Conservation (phyloP, 2,797 vertebrate species). For the Tragopan temminckii region DNA sequence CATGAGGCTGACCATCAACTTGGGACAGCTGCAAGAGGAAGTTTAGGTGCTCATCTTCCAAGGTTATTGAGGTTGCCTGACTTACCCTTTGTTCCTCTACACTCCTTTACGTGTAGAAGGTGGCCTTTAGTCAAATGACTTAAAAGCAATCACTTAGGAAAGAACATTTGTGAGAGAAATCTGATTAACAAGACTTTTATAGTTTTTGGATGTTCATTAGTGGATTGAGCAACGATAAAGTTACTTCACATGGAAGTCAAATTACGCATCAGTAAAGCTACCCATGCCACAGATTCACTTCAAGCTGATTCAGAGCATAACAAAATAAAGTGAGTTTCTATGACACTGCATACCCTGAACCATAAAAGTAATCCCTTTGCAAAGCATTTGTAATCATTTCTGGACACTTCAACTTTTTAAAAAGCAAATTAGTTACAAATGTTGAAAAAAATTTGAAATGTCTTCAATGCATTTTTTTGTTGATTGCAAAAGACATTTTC, state of each 20-base stretch:
- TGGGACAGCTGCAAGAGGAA: background rate
- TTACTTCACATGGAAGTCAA: background rate
- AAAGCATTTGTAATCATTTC: conserved; percentile 69
- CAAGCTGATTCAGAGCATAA: background rate
- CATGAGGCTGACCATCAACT: accelerated
- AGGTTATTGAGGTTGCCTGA: accelerated
- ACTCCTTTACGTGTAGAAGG: background rate
- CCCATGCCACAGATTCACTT: background rate
- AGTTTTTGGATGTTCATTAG: conserved; percentile 1
- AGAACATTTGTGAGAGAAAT: background rate
- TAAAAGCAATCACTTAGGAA: background rate
- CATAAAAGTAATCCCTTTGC: conserved; percentile 61
- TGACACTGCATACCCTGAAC: conserved; percentile 45
- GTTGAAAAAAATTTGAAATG: conserved; percentile 52
- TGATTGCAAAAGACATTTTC: conserved; percentile 70
- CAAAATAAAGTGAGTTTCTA: conserved; percentile 45
- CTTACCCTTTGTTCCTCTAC: background rate
- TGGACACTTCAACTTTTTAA: conserved; percentile 59
- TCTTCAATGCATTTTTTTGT: conserved; percentile 64
- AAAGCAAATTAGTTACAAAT: conserved; percentile 73
- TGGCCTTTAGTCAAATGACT: background rate
- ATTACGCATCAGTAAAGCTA: background rate
- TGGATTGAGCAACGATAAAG: background rate
- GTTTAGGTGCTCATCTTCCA: background rate
- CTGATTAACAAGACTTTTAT: background rate